Evolutionary conservation across 2,888 invertebrate genomes (phyloP).

Genomic region (Pseudolycoriella hygida): DNA sequence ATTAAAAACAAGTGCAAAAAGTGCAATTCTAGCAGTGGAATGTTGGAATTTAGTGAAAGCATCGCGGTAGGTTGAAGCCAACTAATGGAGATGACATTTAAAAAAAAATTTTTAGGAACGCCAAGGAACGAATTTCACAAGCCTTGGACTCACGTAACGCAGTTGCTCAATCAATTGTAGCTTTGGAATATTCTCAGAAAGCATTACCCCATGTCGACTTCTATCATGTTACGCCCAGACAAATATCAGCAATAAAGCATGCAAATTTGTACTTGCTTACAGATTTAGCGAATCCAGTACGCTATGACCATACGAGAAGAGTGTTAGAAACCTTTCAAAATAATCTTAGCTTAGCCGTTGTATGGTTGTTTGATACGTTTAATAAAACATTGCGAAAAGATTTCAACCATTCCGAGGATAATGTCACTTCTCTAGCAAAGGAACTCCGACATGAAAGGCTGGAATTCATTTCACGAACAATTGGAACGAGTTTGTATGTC

Average conservation of each 20-base stretch:
- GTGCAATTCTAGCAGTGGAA: constrained; percentile 20
- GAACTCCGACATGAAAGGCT: constrained; percentile 22
- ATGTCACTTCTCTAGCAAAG: constrained; percentile 18
- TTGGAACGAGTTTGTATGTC: constrained; percentile 16
- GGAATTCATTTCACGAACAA: constrained; percentile 18
- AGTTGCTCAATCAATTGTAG: constrained; percentile 22
- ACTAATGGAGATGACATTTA: background rate
- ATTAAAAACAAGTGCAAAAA: constrained; percentile 22
- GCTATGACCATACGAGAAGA: constrained; percentile 24
- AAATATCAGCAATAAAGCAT: constrained; percentile 24
- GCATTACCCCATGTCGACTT: constrained; percentile 27
- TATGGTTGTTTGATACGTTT: constrained; percentile 25
- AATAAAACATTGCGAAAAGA: constrained; percentile 22
- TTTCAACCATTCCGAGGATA: constrained; percentile 22
- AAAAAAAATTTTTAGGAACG: constrained; percentile 15
- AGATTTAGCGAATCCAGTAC: constrained; percentile 21
- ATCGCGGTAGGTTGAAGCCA: constrained; percentile 14
- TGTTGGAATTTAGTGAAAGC: constrained; percentile 20
- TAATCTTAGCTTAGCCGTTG: constrained; percentile 22
- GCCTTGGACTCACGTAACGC: constrained; percentile 23
- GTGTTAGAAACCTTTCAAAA: constrained; percentile 21
- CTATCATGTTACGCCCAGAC: constrained; percentile 23
- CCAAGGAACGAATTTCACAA: constrained; percentile 19
- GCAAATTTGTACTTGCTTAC: constrained; percentile 25
- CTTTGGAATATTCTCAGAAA: constrained; percentile 24